phyloP scores from a whole-genome alignment of 2,113 vertebrate species.

The Tonatia bakeri region DNA sequence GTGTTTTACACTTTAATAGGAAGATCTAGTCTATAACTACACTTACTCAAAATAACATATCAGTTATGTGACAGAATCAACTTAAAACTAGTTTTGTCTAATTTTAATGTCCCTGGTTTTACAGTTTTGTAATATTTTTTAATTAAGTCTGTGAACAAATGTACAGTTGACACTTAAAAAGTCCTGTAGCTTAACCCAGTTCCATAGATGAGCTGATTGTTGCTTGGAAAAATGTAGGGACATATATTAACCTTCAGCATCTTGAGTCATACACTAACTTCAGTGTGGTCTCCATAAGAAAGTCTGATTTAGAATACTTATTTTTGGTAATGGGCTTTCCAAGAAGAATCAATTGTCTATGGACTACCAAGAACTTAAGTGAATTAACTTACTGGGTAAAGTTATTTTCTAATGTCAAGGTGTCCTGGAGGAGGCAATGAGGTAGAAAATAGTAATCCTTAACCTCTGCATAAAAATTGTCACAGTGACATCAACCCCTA shows the following conservation, averaged over 20 bases:
- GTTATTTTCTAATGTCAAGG: slow-evolving; percentile 65
- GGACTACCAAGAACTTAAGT: slow-evolving; percentile 46
- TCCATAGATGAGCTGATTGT: neutral
- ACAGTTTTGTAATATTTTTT: neutral
- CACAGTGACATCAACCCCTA: neutral
- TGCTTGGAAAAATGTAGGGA: neutral
- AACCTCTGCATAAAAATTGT: slow-evolving; percentile 27
- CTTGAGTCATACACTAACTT: slow-evolving; percentile 22
- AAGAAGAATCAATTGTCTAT: slow-evolving; percentile 47
- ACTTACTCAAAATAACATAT: neutral
- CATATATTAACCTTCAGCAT: slow-evolving; percentile 4
- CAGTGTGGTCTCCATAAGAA: neutral
- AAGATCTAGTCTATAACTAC: neutral
- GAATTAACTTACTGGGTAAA: slow-evolving; percentile 60
- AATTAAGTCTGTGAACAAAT: neutral
- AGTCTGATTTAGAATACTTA: slow-evolving; percentile 30
- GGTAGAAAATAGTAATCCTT: slow-evolving; percentile 53
- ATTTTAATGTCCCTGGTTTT: neutral
- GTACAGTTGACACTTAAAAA: neutral
- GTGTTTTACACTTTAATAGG: neutral
- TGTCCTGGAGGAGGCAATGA: slow-evolving; percentile 61
- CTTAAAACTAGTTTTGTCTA: neutral
- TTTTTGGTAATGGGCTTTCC: slow-evolving; percentile 45
- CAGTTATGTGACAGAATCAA: neutral
- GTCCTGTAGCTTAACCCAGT: neutral